A percentile compares a stretch with the other conserved stretches of the same genome.
These are phyloP conservation scores for Mus spretus DNA, from an alignment of 2,797 vertebrate genomes.

Conservation along the genomic window DNA sequence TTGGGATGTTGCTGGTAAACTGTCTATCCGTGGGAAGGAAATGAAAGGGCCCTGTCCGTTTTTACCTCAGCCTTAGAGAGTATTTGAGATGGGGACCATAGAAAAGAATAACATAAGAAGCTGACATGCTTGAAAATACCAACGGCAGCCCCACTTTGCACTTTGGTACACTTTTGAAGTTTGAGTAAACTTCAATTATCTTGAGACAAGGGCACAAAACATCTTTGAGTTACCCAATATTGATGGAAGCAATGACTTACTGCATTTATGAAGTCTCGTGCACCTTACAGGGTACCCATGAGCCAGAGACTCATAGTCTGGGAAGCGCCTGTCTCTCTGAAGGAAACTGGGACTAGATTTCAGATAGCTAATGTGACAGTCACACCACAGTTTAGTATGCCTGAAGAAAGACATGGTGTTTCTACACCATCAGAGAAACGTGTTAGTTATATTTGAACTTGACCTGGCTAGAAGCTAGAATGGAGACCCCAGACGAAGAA, in stretches of 20 bases:
- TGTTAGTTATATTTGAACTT: conserved; percentile 4
- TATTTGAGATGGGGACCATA: background rate
- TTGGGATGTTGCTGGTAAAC: background rate
- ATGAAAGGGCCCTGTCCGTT: background rate
- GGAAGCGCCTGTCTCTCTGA: background rate
- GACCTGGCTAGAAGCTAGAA: background rate
- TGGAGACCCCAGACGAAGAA: background rate
- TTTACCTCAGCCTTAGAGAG: conserved; percentile 18
- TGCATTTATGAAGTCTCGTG: conserved; percentile 8
- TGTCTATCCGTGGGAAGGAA: background rate
- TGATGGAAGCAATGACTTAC: conserved; percentile 1
- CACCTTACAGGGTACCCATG: background rate
- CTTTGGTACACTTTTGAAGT: background rate
- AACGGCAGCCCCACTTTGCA: background rate
- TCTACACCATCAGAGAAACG: background rate
- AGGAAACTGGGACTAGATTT: background rate
- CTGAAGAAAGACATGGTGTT: background rate
- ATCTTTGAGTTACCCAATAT: background rate
- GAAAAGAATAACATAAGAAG: background rate
- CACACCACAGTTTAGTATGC: background rate
- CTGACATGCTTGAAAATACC: background rate
- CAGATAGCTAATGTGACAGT: background rate
- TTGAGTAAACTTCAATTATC: background rate
- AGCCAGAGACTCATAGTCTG: background rate
- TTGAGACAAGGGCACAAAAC: background rate